Base-by-base conservation (phyloP, 2,888 invertebrate genomes). In the Galerucella calmariensis region DNA sequence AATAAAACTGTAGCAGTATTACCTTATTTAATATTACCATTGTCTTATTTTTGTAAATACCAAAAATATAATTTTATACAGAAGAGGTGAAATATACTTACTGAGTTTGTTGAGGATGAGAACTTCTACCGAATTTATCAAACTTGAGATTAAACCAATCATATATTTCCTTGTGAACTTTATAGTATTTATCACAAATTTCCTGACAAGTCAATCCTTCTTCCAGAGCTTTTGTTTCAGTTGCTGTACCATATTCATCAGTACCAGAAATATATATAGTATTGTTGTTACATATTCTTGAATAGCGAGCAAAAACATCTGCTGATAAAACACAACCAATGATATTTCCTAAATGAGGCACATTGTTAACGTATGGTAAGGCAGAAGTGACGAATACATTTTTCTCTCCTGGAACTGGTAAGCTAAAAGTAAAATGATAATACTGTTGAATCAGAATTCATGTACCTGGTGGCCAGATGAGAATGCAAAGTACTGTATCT, bases 211-310 rank as follows among this genome's bases (percentile, higher is more conserved):
- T 79, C 14, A 0, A 97, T 96, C 95, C 94, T 87, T 99, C 98
- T 84, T 97, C 95, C 72, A 99, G 84, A 0, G 99, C 99, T 91
- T 99, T 99, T 2, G 98, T 98, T 88, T 99, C 99, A 0, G 99
- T 99, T 0, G 99, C 99, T 0, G 99, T 99, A 8, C 99, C 99
- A 85, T 99, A 99, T 86, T 99, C 99, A 86, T 99, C 99, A 0
- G 99, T 99, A 0, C 99, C 99, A 84, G 95, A 94, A 68, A 99
- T 91, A 82, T 91, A 97, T 16, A 99, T 87, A 0, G 96, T 95
- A 85, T 98, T 98, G 87, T 97, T 94, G 81, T 95, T 95, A 82
- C 96, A 93, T 72, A 95, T 88, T 12, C 98, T 93, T 84, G 96
- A 96, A 87, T 94, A 98, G 71, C 96, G 91, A 1, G 96, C 95